A percentile compares a stretch with the other conserved stretches of the same genome.
These are phyloP conservation scores for Iphiclides podalirius DNA, from an alignment of 2,888 invertebrate genomes.

Conservation along the genomic window DNA sequence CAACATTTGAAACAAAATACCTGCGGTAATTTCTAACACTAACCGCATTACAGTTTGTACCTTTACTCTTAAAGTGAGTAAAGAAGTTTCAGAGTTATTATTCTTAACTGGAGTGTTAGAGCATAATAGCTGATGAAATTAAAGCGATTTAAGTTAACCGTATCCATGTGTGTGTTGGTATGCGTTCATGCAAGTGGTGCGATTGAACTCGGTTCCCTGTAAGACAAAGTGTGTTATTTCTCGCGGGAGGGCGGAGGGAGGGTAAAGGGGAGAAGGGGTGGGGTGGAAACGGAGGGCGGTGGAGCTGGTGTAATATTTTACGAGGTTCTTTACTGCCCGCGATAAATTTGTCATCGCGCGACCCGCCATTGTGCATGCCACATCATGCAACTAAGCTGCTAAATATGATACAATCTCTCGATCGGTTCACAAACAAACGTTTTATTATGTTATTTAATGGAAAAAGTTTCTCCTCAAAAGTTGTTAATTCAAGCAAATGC, in stretches of 20 bases:
- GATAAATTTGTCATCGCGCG: slow-evolving; percentile 70
- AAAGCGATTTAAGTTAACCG: too few relatives aligned
- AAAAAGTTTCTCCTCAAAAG: too few relatives aligned
- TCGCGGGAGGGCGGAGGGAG: slow-evolving; percentile 54
- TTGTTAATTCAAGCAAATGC: too few relatives aligned
- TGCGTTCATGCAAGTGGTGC: slow-evolving; percentile 35
- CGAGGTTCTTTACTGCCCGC: slow-evolving; percentile 68
- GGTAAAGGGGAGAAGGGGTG: slow-evolving; percentile 20
- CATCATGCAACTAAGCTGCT: neutral
- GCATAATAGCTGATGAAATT: too few relatives aligned
- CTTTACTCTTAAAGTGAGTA: too few relatives aligned
- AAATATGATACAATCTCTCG: neutral
- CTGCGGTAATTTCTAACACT: too few relatives aligned
- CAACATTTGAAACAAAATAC: too few relatives aligned
- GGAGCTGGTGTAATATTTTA: slow-evolving; percentile 65
- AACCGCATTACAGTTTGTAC: too few relatives aligned
- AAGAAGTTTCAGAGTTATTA: too few relatives aligned
- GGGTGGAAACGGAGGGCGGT: slow-evolving; percentile 23
- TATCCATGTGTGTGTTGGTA: slow-evolving; percentile 35
- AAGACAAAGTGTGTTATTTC: slow-evolving; percentile 77
- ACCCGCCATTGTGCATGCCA: slow-evolving; percentile 9
- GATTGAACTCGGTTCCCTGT: slow-evolving; percentile 63
- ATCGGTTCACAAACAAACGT: neutral
- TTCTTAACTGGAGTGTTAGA: too few relatives aligned
- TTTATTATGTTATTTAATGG: too few relatives aligned